Base-by-base conservation (phyloP, 2,113 vertebrate species). In the Plecturocebus donacophilus region DNA sequence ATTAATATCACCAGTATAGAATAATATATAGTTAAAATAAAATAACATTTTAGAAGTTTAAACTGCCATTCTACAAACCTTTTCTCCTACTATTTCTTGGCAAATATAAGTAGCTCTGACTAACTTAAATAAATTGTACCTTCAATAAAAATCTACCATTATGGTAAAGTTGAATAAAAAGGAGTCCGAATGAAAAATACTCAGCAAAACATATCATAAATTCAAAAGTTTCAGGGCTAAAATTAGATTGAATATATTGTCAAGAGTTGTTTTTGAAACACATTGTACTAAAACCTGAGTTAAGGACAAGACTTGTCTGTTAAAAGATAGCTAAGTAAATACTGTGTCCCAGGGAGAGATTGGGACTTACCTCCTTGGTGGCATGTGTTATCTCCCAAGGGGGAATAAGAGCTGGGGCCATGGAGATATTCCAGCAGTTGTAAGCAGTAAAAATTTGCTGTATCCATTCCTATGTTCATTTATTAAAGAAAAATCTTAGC, bases 21-120 rank as follows among this genome's bases (percentile, higher is more conserved):
- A 92, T 86, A 92, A 42, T 83, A 90, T 32, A 73, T 6, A 71
- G 2, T 76, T 38, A 35, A 90, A 96, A 90, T 84, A 83, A 75
- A 83, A 87, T 68, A 54, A 70, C 0, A 66, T 54, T 76, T 94
- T 42, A 95, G 49, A 90, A 94, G 20, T 77, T 77, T 94, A 91
- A 93, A 68, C 20, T 71, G 27, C 92, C 54, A 75, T 70, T 84
- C 6, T 14, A 84, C 47, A 94, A 61, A 16, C 17, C 21, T 71
- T 94, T 92, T 87, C 38, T 86, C 35, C 49, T 90, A 54, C 79
- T 89, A 86, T 87, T 95, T 92, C 21, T 80, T 87, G 20, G 38
- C n/a, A 92, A 90, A 85, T 94, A 71, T 70, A 92, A 97, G 81
- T 90, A 92, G 19, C 23, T 95, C 16, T 96, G 64, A 92, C 56